phyloP scores from a whole-genome alignment of 2,888 invertebrate genomes.

The Chalcosyrphus nemorum region DNA sequence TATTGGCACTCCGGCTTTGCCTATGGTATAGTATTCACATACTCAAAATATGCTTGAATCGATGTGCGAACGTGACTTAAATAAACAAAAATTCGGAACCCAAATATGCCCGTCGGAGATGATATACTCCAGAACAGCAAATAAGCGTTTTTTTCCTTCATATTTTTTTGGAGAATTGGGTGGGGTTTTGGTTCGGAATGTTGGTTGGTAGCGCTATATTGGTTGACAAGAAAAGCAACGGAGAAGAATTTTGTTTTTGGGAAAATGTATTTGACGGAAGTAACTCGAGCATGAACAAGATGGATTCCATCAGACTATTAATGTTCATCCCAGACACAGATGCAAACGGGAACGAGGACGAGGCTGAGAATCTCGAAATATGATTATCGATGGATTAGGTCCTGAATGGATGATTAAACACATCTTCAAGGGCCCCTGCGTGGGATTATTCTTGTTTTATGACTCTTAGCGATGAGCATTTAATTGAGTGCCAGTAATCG shows the following conservation, averaged over 20 bases:
- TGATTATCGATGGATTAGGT: conserved; percentile 54
- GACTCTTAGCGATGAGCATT: conserved; percentile 33
- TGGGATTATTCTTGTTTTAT: conserved; percentile 31
- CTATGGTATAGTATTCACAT: conserved; percentile 31
- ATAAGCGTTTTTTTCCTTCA: conserved; percentile 7
- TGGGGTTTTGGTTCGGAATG: neutral
- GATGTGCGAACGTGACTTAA: conserved; percentile 65
- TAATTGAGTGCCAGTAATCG: conserved; percentile 49
- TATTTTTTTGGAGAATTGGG: neutral
- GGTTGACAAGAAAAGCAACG: conserved; percentile 36
- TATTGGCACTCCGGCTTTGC: neutral
- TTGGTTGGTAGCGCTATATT: conserved; percentile 19
- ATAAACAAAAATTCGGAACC: conserved; percentile 48
- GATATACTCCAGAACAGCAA: conserved; percentile 24
- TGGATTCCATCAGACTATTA: conserved; percentile 35
- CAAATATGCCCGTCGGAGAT: conserved; percentile 17
- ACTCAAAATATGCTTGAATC: conserved; percentile 47
- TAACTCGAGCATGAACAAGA: conserved; percentile 27
- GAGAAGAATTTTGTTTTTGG: neutral
- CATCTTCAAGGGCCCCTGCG: conserved; percentile 19
- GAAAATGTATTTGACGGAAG: neutral
- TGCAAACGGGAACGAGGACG: neutral
- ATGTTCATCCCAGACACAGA: conserved; percentile 5
- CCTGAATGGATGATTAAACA: conserved; percentile 55
- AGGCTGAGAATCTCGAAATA: conserved; percentile 31